Base-by-base conservation (phyloP, 2,113 vertebrate species). In the Lipophrys pholis region DNA sequence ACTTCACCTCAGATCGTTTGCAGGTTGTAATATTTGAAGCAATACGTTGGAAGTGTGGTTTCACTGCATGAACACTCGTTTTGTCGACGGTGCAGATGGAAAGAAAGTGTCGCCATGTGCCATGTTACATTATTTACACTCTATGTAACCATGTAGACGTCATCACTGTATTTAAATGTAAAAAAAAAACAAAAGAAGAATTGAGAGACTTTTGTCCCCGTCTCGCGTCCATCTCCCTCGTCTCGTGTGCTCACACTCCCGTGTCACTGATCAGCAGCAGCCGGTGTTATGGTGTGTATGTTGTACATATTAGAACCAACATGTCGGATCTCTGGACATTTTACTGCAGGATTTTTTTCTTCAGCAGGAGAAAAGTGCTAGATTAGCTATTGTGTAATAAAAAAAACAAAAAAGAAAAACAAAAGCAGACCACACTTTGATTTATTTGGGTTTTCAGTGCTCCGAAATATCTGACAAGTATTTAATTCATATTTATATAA, bases 401-500 rank as follows among this genome's bases (percentile, higher is more conserved):
- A 72, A 69, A 49, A 15, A 80, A 83, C 81, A 49, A 78, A 72
- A 69, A 49, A 15, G 30, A 69, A 73, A 65, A 64, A 58, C 40
- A 69, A 50, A 11, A 63, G 70, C 82, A 69, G 74, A 78, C 65
- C 63, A 80, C 81, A 82, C 11, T 84, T 53, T 69, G 70, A 74
- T 82, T 69, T 82, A 64, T 69, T 78, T 83, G 83, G 76, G 52
- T 60, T 86, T 79, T 56, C 42, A 78, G 49, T 80, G 72, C 78
- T 83, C 46, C 50, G 54, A 80, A 71, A 53, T 61, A 63, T 84
- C 70, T 83, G 63, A 73, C 77, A 65, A 70, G 76, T 87, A 83
- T 86, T 90, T 80, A 81, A 80, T 69, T 89, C 67, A 86, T 89
- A 88, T 91, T 91, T 92, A 69, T 89, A 86, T 60, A 85, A 87